Conservation (phyloP, 2,113 vertebrate genomes). For the Calidris pygmaea region DNA sequence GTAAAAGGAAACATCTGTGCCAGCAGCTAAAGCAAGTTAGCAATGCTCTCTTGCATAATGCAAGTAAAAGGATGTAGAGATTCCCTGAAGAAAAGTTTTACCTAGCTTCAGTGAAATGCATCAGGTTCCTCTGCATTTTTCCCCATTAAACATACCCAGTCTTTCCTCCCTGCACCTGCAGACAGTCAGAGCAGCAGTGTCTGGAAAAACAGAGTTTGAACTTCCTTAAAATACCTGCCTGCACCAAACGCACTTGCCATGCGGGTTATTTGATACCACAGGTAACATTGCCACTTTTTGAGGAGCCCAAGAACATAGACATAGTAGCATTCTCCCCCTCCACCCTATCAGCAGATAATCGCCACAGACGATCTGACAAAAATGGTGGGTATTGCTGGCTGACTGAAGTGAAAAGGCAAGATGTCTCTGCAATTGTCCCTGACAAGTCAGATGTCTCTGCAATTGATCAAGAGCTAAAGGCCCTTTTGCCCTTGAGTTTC, state of each 20-base stretch:
- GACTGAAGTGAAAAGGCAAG: background rate
- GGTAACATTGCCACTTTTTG: background rate
- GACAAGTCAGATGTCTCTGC: background rate
- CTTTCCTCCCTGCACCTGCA: background rate
- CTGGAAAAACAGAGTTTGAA: background rate
- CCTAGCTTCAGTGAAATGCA: background rate
- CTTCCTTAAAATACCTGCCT: background rate
- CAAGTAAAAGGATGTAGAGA: background rate
- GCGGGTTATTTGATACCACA: background rate
- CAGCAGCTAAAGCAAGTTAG: background rate
- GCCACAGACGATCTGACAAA: background rate
- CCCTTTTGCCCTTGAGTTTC: background rate
- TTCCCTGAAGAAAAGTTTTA: background rate
- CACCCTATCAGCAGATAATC: background rate
- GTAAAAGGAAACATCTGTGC: slow-evolving; percentile 25
- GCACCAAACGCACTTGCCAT: background rate
- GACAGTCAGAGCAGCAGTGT: background rate
- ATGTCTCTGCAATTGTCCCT: background rate
- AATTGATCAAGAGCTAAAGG: background rate
- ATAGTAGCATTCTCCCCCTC: background rate
- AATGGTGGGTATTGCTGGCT: background rate
- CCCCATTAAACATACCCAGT: background rate
- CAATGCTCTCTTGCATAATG: background rate
- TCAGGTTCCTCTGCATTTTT: background rate
- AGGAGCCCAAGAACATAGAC: background rate